These are phyloP conservation scores for Limnephilus rhombicus DNA, from an alignment of 2,888 invertebrate genomes.

Conservation along the genomic window DNA sequence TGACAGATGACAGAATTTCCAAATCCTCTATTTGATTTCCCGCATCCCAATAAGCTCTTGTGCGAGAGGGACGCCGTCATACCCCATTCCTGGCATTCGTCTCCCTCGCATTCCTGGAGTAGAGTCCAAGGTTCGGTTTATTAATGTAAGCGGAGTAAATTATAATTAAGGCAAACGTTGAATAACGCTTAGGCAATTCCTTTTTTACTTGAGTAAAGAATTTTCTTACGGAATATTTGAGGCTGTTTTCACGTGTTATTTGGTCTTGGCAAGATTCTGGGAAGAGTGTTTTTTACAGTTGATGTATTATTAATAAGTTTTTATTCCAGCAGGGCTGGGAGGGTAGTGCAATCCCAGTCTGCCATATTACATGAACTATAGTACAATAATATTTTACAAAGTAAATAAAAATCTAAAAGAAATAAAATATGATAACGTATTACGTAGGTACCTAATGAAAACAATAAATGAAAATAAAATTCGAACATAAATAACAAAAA, in stretches of 20 bases:
- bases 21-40: slow-evolving; percentile 27
- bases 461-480: too few species aligned
- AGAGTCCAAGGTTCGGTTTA: background rate
- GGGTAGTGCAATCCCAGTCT: too few species aligned
- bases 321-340: too few species aligned
- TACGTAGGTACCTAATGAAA: too few species aligned
- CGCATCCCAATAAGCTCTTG: background rate
- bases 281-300: background rate
- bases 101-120: background rate
- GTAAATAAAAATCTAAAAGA: too few species aligned
- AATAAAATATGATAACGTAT: too few species aligned
- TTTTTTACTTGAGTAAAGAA: background rate
- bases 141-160: background rate
- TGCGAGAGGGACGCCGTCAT: background rate
- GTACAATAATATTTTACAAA: too few species aligned
- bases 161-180: background rate
- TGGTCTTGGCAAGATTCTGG: background rate
- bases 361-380: too few species aligned
- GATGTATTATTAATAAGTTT: too few species aligned
- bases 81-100: background rate
- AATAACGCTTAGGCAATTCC: background rate
- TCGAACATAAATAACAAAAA: too few species aligned
- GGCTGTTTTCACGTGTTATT: background rate
- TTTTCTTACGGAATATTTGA: background rate
- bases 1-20: slow-evolving; percentile 16